Evolutionary conservation across 1,140 invertebrate species (phyloP).

Genomic region (Drosophila carrolli): DNA sequence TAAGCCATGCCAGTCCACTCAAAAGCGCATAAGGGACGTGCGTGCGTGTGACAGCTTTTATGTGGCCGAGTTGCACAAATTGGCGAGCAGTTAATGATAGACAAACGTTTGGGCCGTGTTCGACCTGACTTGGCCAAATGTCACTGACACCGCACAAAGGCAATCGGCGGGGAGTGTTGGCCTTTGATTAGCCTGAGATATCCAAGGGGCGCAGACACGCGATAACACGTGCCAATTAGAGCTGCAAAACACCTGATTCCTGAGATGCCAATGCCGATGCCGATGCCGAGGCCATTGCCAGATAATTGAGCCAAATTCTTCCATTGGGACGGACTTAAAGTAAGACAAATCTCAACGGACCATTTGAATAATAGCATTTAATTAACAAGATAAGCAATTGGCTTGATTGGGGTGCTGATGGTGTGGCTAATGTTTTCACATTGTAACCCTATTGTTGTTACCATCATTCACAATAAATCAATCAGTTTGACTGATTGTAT

Average conservation of each 20-base stretch:
- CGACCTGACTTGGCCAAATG: constrained; percentile 38
- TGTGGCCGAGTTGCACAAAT: constrained; percentile 44
- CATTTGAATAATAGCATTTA: constrained; percentile 53
- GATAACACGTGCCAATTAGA: constrained; percentile 70
- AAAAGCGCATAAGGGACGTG: constrained; percentile 44
- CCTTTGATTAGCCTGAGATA: constrained; percentile 40
- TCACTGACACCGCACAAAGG: constrained; percentile 41
- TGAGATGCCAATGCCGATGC: constrained; percentile 1
- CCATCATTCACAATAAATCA: not conserved
- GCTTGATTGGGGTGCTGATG: constrained; percentile 32
- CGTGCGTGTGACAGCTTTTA: constrained; percentile 26
- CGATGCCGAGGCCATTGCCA: constrained; percentile 14
- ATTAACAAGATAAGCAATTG: constrained; percentile 54
- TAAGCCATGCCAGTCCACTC: constrained; percentile 57
- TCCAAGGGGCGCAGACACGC: constrained; percentile 24
- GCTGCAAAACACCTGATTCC: constrained; percentile 42
- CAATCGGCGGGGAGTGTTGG: not conserved
- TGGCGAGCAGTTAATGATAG: constrained; percentile 72
- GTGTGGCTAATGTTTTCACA: constrained; percentile 7
- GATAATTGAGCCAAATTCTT: constrained; percentile 44
- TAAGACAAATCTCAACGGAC: constrained; percentile 36
- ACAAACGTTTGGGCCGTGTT: constrained; percentile 63
- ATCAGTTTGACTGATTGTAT: no score
- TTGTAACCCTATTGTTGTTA: constrained; percentile 39
- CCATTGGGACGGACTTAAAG: constrained; percentile 22